These are phyloP conservation scores for Enteromius argenteus DNA, from an alignment of 2,797 vertebrate species.

Conservation along the genomic window DNA sequence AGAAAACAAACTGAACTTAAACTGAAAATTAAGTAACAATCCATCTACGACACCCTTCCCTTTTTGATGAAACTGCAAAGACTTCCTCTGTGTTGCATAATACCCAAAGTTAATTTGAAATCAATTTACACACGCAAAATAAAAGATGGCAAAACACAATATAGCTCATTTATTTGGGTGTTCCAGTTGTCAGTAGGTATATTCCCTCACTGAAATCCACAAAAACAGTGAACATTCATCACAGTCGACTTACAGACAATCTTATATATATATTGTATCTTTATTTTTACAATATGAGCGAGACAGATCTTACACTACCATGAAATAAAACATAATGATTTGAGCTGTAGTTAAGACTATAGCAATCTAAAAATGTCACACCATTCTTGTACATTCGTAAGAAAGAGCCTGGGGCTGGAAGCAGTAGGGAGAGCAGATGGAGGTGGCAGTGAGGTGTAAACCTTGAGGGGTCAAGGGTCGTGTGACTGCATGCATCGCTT, in stretches of 20 bases:
- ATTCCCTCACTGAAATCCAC: slow-evolving; percentile 27
- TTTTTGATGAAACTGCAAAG: no score
- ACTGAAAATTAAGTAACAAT: neutral
- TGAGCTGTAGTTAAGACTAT: slow-evolving; percentile 28
- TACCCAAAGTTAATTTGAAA: no score
- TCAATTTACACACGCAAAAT: neutral
- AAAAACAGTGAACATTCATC: slow-evolving; percentile 29
- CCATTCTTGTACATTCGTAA: slow-evolving; percentile 49
- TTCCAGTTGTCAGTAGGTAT: slow-evolving; percentile 33
- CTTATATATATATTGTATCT: neutral
- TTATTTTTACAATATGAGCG: neutral
- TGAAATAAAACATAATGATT: neutral
- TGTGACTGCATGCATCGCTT: slow-evolving; percentile 51
- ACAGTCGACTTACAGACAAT: slow-evolving; percentile 13
- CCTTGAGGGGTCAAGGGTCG: slow-evolving; percentile 24
- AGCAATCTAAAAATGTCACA: slow-evolving; percentile 20
- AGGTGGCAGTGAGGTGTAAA: slow-evolving; percentile 1
- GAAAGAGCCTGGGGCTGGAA: slow-evolving; percentile 47
- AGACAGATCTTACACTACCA: neutral
- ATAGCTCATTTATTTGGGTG: slow-evolving; percentile 54
- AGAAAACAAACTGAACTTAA: neutral
- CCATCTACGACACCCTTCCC: neutral
- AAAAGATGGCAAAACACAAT: neutral
- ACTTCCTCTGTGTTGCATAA: no score
- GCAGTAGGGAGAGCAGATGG: neutral